Base-by-base conservation (phyloP, 2,113 vertebrate species). In the Vicugna pacos region DNA sequence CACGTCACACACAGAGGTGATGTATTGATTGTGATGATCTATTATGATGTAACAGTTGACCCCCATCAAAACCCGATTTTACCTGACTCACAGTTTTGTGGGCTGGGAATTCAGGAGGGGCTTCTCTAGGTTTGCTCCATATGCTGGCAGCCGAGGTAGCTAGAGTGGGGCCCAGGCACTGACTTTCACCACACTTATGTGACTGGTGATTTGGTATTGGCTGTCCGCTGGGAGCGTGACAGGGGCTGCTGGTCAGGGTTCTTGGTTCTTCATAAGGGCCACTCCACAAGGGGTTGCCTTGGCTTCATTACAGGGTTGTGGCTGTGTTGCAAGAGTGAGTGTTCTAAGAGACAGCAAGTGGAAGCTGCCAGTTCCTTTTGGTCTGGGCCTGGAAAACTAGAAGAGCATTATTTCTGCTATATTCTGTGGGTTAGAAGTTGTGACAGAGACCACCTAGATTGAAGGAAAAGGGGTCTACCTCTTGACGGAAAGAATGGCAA, bases 61-160 rank as follows among this genome's bases (percentile, higher is more conserved):
- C 7, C 16, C 17, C 8, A 8, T 4, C 11, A n/a, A 87, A n/a
- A 81, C 9, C 6, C 24, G 13, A 26, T 46, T 80, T 89, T 26
- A 75, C 52, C 50, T 75, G 48, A 64, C 62, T 70, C 73, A 85
- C 13, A 20, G 5, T 77, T 35, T 76, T 89, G 22, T 91, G 46
- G 28, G 26, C 72, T 52, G 94, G 28, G 48, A 81, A 67, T 62
- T 94, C 28, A 93, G 58, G 52, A 94, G 75, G 28, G 30, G 76
- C 8, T 80, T 30, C 32, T 88, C 81, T 72, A 56, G 35, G 50
- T 96, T 82, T 89, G 42, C 26, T 94, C 52, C 19, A 6, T 0
- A 15, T 56, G 58, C 24, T 70, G 19, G 83, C 48, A 70, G 5
- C 52, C 42, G 65, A 50, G 19, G 26, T 4, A 75, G 30, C 6